These are phyloP conservation scores for Drosophila ohnishii DNA, from an alignment of 1,140 invertebrate genomes.

Conservation along the genomic window DNA sequence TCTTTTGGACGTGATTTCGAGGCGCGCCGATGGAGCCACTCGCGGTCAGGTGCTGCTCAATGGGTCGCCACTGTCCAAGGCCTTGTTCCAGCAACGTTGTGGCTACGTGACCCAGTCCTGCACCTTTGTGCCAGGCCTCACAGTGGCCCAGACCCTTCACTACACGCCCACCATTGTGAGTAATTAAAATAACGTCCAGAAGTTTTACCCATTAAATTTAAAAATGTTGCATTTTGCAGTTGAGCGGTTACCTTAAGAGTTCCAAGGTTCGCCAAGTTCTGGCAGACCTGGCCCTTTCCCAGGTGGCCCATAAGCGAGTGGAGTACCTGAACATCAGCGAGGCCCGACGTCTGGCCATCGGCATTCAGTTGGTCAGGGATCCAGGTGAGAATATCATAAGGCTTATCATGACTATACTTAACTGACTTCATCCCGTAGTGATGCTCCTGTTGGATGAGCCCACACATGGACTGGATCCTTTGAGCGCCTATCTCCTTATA, in stretches of 20 bases:
- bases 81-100: conserved; percentile 92
- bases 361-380: conserved; percentile 94
- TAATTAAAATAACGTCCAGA: not conserved
- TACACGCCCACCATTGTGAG: conserved; percentile 90
- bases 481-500: conserved; percentile 95
- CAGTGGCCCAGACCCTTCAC: conserved; percentile 92
- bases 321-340: conserved; percentile 92
- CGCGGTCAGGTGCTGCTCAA: conserved; percentile 94
- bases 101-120: conserved; percentile 93
- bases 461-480: conserved; percentile 94
- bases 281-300: conserved; percentile 94
- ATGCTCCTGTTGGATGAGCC: conserved; percentile 94
- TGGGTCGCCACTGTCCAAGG: conserved; percentile 90
- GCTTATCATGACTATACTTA: conserved; percentile 21
- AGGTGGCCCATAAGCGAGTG: conserved; percentile 91
- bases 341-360: conserved; percentile 92
- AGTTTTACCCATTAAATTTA: not conserved
- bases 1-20: conserved; percentile 93
- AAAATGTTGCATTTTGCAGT: conserved; percentile 81
- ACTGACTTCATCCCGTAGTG: conserved; percentile 83
- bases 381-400: conserved; percentile 85
- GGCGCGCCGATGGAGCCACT: conserved; percentile 88
- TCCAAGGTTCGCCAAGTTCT: conserved; percentile 92
- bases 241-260: conserved; percentile 88
- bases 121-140: conserved; percentile 91